Evolutionary conservation across 1,140 invertebrate genomes (phyloP).

Genomic region (Drosophila lini): DNA sequence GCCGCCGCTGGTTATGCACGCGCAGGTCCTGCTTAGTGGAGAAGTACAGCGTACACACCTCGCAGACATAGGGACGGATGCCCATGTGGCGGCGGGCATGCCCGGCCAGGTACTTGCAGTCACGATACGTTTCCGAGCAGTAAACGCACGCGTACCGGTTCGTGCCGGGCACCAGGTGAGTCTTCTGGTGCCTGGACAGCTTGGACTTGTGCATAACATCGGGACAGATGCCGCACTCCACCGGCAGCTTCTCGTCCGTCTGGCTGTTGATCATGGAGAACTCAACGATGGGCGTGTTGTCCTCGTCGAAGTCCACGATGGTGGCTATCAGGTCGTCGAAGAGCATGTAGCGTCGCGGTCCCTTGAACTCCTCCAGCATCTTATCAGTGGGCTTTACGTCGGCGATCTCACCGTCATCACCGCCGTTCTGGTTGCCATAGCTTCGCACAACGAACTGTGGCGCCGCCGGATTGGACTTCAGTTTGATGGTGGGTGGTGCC

Average conservation of each 20-base stretch:
- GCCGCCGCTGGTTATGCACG: constrained; percentile 76
- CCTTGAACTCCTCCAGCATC: constrained; percentile 66
- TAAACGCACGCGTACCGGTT: constrained; percentile 79
- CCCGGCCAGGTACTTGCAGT: constrained; percentile 78
- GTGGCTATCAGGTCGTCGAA: constrained; percentile 78
- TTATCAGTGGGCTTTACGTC: constrained; percentile 60
- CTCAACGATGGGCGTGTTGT: constrained; percentile 74
- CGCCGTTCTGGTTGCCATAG: constrained; percentile 5
- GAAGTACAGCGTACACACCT: constrained; percentile 75
- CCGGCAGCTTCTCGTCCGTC: constrained; percentile 67
- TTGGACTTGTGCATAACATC: constrained; percentile 75
- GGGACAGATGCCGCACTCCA: constrained; percentile 79
- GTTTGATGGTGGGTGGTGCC: not conserved
- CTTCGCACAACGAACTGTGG: constrained; percentile 20
- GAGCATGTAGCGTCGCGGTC: constrained; percentile 68
- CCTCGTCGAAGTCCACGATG: constrained; percentile 76
- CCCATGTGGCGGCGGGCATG: constrained; percentile 80
- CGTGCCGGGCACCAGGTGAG: constrained; percentile 67
- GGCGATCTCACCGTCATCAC: constrained; percentile 34
- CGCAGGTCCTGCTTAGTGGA: constrained; percentile 77
- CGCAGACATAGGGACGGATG: constrained; percentile 77
- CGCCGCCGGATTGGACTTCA: not conserved
- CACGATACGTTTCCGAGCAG: constrained; percentile 72
- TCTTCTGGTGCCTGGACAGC: constrained; percentile 70
- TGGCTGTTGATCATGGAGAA: constrained; percentile 67